Conservation (phyloP, 2,113 vertebrate species). For the Chunga burmeisteri region DNA sequence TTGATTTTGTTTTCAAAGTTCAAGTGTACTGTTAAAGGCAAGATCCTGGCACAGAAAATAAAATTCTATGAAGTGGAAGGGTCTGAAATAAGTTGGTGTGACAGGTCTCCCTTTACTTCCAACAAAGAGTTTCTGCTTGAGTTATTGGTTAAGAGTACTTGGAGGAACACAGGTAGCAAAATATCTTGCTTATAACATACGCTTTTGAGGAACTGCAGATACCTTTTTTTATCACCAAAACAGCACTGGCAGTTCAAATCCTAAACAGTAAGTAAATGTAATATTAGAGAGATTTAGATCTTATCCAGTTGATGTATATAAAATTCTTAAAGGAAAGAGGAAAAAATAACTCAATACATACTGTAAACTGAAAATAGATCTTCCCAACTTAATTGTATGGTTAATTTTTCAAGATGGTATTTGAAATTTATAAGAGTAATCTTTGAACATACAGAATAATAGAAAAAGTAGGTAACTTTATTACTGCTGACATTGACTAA, state of each 20-base stretch:
- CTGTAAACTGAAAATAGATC: background rate
- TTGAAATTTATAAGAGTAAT: background rate
- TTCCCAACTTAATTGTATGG: background rate
- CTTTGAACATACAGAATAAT: background rate
- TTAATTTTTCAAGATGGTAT: background rate
- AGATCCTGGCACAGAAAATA: background rate
- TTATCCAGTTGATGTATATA: background rate
- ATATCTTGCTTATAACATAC: background rate
- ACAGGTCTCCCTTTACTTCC: background rate
- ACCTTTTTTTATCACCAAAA: background rate
- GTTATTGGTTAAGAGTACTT: background rate
- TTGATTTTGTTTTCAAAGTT: background rate
- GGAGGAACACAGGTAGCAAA: background rate
- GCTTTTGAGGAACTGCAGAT: background rate
- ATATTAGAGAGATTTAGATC: background rate
- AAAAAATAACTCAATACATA: background rate
- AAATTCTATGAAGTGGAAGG: background rate
- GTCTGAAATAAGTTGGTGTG: background rate
- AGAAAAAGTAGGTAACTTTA: background rate
- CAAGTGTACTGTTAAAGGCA: background rate
- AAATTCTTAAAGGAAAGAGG: background rate
- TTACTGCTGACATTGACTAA: background rate
- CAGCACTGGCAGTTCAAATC: background rate
- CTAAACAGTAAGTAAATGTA: background rate
- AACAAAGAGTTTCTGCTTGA: background rate